Conservation (phyloP, 2,888 invertebrate species). For the Mystacides longicornis region DNA sequence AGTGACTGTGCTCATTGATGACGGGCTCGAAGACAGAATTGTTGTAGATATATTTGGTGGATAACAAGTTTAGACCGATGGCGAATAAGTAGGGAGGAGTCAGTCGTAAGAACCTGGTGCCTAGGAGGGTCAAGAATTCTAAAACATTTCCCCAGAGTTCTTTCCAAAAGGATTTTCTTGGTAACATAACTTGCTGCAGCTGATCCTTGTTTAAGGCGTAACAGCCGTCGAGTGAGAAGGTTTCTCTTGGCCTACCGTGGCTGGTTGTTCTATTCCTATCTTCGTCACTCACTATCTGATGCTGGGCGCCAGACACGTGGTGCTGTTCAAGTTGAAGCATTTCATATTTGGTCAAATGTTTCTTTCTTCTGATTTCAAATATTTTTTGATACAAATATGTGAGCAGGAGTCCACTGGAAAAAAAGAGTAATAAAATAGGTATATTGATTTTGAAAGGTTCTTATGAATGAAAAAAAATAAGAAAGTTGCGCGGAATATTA, state of each 20-base stretch:
- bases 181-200: conserved; percentile 12
- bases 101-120: conserved; percentile 63
- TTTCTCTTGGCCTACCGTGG: no score
- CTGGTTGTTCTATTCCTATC: conserved; percentile 14
- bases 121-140: conserved; percentile 20
- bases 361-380: conserved; percentile 43
- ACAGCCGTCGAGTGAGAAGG: background rate
- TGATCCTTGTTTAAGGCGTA: conserved; percentile 7
- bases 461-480: no score
- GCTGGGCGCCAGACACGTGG: background rate
- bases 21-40: conserved; percentile 67
- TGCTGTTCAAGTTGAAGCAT: background rate
- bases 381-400: conserved; percentile 64
- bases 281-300: conserved; percentile 6
- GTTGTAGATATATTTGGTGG: conserved; percentile 63
- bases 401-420: conserved; percentile 61
- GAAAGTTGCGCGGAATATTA: no score
- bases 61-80: conserved; percentile 65
- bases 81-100: conserved; percentile 79
- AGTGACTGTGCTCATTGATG: conserved; percentile 63
- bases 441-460: no score
- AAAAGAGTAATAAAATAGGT: conserved; percentile 17
- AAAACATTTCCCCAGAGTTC: conserved; percentile 16
- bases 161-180: conserved; percentile 16
- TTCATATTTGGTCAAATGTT: conserved; percentile 7